Conservation (phyloP, 1,140 invertebrate genomes). For the Drosophila tani region DNA sequence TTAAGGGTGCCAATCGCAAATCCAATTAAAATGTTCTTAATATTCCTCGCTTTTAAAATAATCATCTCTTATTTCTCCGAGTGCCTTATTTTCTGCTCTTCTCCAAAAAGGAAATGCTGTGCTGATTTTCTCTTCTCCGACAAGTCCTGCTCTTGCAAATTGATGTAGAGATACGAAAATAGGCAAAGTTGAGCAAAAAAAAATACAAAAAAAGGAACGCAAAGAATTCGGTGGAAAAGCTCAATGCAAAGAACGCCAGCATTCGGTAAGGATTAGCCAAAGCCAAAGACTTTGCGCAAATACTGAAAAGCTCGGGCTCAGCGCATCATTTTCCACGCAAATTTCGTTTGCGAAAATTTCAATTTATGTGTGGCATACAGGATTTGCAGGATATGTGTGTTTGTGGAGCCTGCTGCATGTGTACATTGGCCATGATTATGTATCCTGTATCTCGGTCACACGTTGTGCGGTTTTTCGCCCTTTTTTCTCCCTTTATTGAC, state of each 20-base stretch:
- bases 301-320: slow-evolving; percentile 76
- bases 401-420: not conserved
- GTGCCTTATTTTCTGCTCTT: slow-evolving; percentile 17
- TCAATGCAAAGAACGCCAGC: slow-evolving; percentile 61
- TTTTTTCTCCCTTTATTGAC: slow-evolving; percentile 41
- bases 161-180: slow-evolving; percentile 63
- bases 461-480: slow-evolving; percentile 8
- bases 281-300: slow-evolving; percentile 73
- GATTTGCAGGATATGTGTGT: slow-evolving; percentile 27
- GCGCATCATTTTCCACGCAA: slow-evolving; percentile 60
- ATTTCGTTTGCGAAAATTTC: slow-evolving; percentile 56
- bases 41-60: not conserved
- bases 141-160: slow-evolving; percentile 15
- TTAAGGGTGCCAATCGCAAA: not conserved
- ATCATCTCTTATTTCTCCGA: not conserved
- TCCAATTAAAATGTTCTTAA: not conserved
- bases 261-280: slow-evolving; percentile 57
- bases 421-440: slow-evolving; percentile 16
- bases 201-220: slow-evolving; percentile 34
- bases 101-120: slow-evolving; percentile 29
- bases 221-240: slow-evolving; percentile 65
- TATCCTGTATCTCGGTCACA: slow-evolving; percentile 38
- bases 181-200: slow-evolving; percentile 52
- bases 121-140: slow-evolving; percentile 25
- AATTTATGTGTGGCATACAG: slow-evolving; percentile 34